Evolutionary conservation across 2,113 vertebrate species (phyloP).

Genomic region (Butorides virescens): DNA sequence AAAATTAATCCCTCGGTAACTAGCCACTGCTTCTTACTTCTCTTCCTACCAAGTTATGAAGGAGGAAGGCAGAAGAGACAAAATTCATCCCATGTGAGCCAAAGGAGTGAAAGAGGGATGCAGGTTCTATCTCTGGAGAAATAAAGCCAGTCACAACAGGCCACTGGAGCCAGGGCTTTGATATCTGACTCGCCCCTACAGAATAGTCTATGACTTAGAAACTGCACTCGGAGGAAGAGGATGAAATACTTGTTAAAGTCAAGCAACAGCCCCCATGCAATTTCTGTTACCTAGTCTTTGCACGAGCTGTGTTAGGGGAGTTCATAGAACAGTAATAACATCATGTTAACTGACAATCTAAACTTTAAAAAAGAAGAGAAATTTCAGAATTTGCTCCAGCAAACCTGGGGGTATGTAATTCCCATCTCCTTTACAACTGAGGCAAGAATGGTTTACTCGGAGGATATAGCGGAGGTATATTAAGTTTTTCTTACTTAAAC

Average conservation of each 20-base stretch:
- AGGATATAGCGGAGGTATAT: neutral
- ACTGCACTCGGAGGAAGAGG: neutral
- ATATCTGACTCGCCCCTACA: neutral
- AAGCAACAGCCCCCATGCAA: neutral
- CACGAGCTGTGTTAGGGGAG: neutral
- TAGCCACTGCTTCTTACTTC: neutral
- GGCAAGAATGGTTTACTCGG: neutral
- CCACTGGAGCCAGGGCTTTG: neutral
- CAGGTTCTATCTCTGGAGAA: slow-evolving; percentile 4
- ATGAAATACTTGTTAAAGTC: neutral
- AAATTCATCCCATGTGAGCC: neutral
- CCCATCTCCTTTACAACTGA: neutral
- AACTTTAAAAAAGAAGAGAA: neutral
- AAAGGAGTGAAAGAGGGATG: neutral
- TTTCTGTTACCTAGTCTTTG: neutral
- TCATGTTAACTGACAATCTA: neutral
- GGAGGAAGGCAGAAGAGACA: neutral
- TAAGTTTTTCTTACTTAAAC: neutral
- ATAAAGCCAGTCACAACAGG: slow-evolving; percentile 9
- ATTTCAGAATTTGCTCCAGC: neutral
- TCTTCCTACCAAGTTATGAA: neutral
- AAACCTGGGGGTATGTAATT: neutral
- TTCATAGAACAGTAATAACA: neutral
- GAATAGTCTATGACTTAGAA: neutral
- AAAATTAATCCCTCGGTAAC: neutral